Base-by-base conservation (phyloP, 2,113 vertebrate genomes). In the Prolemur simus region DNA sequence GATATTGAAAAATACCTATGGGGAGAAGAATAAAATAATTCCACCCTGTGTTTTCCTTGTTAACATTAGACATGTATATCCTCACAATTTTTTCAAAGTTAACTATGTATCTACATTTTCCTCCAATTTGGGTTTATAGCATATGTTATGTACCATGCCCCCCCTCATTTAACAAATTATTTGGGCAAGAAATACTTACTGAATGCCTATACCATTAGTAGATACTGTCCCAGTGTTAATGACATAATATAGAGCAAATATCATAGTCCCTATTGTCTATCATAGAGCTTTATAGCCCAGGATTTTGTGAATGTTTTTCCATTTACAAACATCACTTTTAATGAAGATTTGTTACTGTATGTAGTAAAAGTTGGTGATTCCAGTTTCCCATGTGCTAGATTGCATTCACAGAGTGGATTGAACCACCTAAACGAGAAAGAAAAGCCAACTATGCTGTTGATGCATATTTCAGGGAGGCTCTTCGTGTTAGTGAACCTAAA, bases 371-470 rank as follows among this genome's bases (percentile, higher is more conserved):
- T 69, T 82, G 73, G 3, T 95, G n/a, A 23, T 73, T n/a, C 63
- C 69, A 80, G 17, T 83, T 93, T 93, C 29, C 58, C 49, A 23
- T 32, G 11, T 95, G 13, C 96, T 97, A 99, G 99, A 99, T 99
- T 98, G 99, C 99, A 45, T 99, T 99, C 98, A 99, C 99, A 71
- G 99, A 99, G 98, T 99, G 99, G 99, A 99, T 99, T 56, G 99
- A 99, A 78, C 99, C 99, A 2, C 99, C 99, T 5, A 99, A 99
- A 97, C 98, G 99, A 97, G 99, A 99, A 97, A 99, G 99, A 95
- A 99, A 99, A 99, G 99, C 99, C 64, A 99, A 99, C 96, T 99
- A 99, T 2, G 99, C 99, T 2, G 99, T 99, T 20, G 99, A 99
- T 91, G 99, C 99, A 1, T 99, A 99, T 97, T 99, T 99, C 98